phyloP scores from a whole-genome alignment of 1,140 invertebrate species.

The Ridgeia piscesae region DNA sequence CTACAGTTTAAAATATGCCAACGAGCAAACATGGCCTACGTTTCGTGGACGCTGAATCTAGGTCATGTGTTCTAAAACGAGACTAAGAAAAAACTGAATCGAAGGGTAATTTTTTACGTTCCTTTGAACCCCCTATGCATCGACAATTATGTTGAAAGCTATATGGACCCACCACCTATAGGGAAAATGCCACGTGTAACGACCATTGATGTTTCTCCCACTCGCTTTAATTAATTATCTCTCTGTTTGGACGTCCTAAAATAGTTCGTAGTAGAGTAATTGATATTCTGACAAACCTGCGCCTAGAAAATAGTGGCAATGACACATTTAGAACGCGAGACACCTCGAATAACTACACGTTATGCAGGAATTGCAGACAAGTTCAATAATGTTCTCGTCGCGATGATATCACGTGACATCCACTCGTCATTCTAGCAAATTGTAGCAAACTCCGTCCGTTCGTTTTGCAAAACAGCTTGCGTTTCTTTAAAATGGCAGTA shows the following conservation, averaged over 20 bases:
- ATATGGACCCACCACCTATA: background rate
- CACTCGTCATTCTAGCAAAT: background rate
- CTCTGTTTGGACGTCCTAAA: background rate
- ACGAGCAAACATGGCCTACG: no score
- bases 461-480: no score
- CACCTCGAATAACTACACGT: background rate
- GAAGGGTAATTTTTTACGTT: conserved; percentile 19
- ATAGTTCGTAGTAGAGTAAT: background rate
- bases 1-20: no score
- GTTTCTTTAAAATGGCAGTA: background rate
- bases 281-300: background rate
- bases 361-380: background rate
- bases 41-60: no score
- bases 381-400: background rate
- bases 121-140: background rate
- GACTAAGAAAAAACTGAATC: no score
- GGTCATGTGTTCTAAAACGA: no score
- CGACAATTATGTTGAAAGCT: background rate
- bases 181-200: background rate
- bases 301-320: background rate
- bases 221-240: background rate
- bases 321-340: background rate
- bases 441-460: background rate
- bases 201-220: background rate
- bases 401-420: background rate